phyloP scores from a whole-genome alignment of 2,888 invertebrate genomes.

The Noctua fimbriata region DNA sequence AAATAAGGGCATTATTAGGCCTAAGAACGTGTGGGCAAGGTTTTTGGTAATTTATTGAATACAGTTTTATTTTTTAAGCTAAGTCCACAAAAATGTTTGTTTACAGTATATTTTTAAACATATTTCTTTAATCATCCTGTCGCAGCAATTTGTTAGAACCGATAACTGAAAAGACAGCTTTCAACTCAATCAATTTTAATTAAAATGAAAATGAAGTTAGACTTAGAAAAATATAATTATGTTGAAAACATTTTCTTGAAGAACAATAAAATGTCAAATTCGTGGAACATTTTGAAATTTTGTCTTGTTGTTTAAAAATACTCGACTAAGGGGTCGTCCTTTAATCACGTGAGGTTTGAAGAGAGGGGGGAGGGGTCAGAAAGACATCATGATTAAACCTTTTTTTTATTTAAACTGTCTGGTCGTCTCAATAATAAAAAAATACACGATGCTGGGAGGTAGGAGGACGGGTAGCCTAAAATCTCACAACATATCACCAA shows the following conservation, averaged over 20 bases:
- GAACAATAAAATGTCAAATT: neutral
- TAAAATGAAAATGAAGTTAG: neutral
- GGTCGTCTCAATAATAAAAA: neutral
- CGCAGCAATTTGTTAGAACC: neutral
- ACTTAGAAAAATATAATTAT: neutral
- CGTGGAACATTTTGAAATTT: neutral
- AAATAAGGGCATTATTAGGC: conserved; percentile 35
- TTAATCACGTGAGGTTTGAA: too few relatives aligned
- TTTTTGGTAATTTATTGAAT: neutral
- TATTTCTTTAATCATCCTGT: neutral
- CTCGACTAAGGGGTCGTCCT: neutral
- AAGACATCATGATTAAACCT: too few relatives aligned
- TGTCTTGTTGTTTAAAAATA: neutral
- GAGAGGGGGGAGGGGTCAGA: too few relatives aligned
- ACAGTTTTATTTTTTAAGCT: neutral
- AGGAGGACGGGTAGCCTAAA: neutral
- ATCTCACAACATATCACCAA: neutral
- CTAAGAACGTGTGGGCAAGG: neutral
- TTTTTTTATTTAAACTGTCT: neutral
- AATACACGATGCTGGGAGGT: neutral
- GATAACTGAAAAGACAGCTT: conserved; percentile 15
- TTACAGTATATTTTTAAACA: neutral
- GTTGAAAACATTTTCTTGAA: neutral
- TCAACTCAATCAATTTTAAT: conserved; percentile 7
- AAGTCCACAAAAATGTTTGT: neutral